Evolutionary conservation across 1,140 invertebrate species (phyloP).

Genomic region (Drosophila novamexicana): DNA sequence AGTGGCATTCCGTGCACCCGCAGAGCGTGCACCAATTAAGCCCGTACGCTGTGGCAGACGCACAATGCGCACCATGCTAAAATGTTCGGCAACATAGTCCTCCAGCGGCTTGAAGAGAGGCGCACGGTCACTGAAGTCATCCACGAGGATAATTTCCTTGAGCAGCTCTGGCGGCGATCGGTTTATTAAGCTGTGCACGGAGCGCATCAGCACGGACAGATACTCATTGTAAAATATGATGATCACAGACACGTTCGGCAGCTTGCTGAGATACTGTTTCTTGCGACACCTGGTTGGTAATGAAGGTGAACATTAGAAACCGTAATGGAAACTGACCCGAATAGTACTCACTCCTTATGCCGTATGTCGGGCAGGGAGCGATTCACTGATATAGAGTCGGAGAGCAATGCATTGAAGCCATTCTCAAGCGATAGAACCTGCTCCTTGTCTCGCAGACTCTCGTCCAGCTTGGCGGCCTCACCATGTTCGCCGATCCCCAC

Average conservation of each 20-base stretch:
- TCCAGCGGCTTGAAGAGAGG: slow-evolving; percentile 90
- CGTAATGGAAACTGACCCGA: not conserved
- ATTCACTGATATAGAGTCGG: slow-evolving; percentile 94
- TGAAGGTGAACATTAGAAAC: slow-evolving; percentile 1
- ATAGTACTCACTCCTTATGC: slow-evolving; percentile 88
- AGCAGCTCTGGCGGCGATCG: slow-evolving; percentile 92
- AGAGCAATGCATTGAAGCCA: slow-evolving; percentile 95
- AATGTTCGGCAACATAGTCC: slow-evolving; percentile 89
- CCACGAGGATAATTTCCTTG: slow-evolving; percentile 96
- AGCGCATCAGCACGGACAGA: slow-evolving; percentile 94
- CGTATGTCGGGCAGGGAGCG: slow-evolving; percentile 93
- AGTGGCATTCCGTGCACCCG: slow-evolving; percentile 92
- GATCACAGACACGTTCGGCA: slow-evolving; percentile 94
- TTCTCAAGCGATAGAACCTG: slow-evolving; percentile 84
- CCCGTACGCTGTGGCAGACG: slow-evolving; percentile 91
- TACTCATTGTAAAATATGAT: slow-evolving; percentile 98
- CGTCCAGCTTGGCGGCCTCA: slow-evolving; percentile 87
- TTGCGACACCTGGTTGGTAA: slow-evolving; percentile 87
- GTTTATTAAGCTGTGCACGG: slow-evolving; percentile 92
- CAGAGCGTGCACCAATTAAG: slow-evolving; percentile 93
- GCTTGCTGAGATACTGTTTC: slow-evolving; percentile 90
- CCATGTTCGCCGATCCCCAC: slow-evolving; percentile 92
- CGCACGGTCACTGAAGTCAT: slow-evolving; percentile 93
- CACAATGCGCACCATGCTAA: slow-evolving; percentile 90
- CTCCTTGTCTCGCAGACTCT: slow-evolving; percentile 88